A percentile compares a stretch with the other conserved stretches of the same genome.
Evolutionary conservation across 2,797 vertebrate genomes (phyloP).

Genomic region (Pteronotus mesoamericanus): DNA sequence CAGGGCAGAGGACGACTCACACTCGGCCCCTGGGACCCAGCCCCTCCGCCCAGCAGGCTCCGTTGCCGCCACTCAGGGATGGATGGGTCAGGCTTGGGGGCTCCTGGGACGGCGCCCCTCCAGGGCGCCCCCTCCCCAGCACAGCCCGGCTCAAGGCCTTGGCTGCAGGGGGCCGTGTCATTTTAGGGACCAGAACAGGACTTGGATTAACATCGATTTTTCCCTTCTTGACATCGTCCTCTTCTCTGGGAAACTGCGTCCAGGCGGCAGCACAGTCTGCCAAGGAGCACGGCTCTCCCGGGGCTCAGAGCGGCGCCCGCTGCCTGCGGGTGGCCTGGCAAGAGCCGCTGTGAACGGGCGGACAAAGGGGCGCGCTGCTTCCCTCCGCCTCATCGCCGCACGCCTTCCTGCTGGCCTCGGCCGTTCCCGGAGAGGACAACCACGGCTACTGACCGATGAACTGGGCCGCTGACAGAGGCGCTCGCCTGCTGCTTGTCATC

Average conservation of each 20-base stretch:
- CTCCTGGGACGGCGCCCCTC: conserved; percentile 73
- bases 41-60: conserved; percentile 82
- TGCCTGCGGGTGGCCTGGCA: fast-evolving
- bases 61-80: conserved; percentile 74
- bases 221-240: conserved; percentile 25
- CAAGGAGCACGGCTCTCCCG: no score
- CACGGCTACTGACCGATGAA: neutral
- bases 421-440: neutral
- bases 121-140: conserved; percentile 51
- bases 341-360: neutral
- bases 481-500: neutral
- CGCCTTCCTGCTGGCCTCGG: neutral
- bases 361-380: neutral
- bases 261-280: neutral
- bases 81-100: conserved; percentile 76
- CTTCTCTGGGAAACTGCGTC: conserved; percentile 38
- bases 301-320: neutral
- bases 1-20: conserved; percentile 90
- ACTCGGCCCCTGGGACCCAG: conserved; percentile 89
- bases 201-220: conserved; percentile 65
- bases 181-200: conserved; percentile 39
- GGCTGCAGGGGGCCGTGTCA: neutral
- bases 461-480: neutral
- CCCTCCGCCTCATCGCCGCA: neutral
- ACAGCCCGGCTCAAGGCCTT: neutral